phyloP scores from a whole-genome alignment of 2,797 vertebrate species.

The Podarcis lilfordi region DNA sequence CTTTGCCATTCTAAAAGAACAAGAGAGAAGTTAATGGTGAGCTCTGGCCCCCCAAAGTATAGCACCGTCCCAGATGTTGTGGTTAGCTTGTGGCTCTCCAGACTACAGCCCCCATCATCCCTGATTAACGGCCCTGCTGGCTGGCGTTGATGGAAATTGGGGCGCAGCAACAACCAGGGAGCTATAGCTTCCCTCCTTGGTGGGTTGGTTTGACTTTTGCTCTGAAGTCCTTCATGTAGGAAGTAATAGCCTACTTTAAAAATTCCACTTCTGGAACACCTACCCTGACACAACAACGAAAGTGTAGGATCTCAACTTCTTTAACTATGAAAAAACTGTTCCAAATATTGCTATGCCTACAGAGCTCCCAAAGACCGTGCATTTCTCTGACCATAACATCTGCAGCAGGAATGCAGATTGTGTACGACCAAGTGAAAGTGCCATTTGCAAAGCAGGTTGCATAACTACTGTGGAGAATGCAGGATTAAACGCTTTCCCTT shows the following conservation, averaged over 20 bases:
- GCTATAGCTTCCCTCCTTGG: no score
- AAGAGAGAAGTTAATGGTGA: no score
- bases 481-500: conserved; percentile 64
- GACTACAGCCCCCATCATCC: no score
- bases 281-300: conserved; percentile 35
- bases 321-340: conserved; percentile 29
- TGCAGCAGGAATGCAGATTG: conserved; percentile 50
- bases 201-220: background rate
- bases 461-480: conserved; percentile 56
- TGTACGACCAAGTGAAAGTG: conserved; percentile 52
- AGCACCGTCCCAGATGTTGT: no score
- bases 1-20: no score
- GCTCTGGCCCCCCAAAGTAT: no score
- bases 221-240: background rate
- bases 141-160: no score
- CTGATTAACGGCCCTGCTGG: no score
- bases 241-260: background rate
- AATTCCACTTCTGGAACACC: conserved; percentile 27
- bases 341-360: conserved; percentile 16
- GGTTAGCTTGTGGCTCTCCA: no score
- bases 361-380: conserved; percentile 3
- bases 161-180: no score
- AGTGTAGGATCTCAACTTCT: conserved; percentile 8
- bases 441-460: conserved; percentile 48
- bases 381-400: conserved; percentile 26